A percentile compares a stretch with the other conserved stretches of the same genome.
These are phyloP conservation scores for Acrobasis consociella DNA, from an alignment of 2,888 invertebrate species.

Conservation along the genomic window DNA sequence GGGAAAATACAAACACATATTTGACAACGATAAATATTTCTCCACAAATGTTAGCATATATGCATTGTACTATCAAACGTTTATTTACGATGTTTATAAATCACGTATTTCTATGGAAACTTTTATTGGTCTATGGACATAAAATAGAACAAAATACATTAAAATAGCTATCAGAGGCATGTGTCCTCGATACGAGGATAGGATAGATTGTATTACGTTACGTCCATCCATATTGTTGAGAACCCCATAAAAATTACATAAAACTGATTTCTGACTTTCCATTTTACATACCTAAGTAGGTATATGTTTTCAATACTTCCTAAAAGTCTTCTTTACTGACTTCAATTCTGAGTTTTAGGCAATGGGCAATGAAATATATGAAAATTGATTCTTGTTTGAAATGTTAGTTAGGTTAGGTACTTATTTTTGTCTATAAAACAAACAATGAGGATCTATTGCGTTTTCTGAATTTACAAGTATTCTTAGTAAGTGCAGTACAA, in stretches of 20 bases:
- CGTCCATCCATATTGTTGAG: conserved; percentile 31
- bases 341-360: background rate
- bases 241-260: conserved; percentile 45
- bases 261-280: conserved; percentile 19
- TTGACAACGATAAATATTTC: background rate
- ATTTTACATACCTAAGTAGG: background rate
- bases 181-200: conserved; percentile 40
- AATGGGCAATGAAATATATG: background rate
- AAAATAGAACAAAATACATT: conserved; percentile 51
- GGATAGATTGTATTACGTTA: conserved; percentile 28
- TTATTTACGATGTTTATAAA: conserved; percentile 40
- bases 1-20: too few species aligned
- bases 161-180: conserved; percentile 51
- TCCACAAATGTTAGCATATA: background rate
- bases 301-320: background rate
- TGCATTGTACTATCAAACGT: background rate
- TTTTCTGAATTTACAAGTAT: conserved; percentile 19
- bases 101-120: conserved; percentile 47
- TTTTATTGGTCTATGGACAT: conserved; percentile 48
- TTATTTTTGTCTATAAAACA: background rate
- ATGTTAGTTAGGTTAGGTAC: background rate
- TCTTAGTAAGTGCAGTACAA: conserved; percentile 33
- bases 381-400: background rate
- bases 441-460: background rate
- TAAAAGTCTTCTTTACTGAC: too few species aligned